Evolutionary conservation across 2,113 vertebrate genomes (phyloP), one percentile per base, ranked within the genome.

Genomic region (Oreochromis aureus): DNA sequence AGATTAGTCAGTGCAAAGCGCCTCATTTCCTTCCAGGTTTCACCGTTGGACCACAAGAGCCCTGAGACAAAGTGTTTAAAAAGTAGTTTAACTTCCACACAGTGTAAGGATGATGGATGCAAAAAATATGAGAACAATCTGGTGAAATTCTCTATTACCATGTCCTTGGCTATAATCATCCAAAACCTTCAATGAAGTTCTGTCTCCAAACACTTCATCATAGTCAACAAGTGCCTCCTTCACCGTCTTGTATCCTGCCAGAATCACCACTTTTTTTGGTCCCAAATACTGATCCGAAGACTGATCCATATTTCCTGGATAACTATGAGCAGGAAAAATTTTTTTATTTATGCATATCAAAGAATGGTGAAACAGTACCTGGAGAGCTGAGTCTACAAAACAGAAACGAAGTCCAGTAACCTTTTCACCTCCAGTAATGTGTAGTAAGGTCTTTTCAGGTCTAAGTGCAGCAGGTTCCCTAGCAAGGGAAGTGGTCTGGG

Each of bases 1-100:
- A 95, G 86, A 54, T 92, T 95, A 0, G 12, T 88, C 84, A 94
- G 10, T 12, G 83, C 24, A 12, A 95, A 94, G 41, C 89, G 91
- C 2, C 94, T 81, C 89, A 95, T 91, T 18, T 95, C 92, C 76
- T 58, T 94, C 93, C 94, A 95, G 0, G 81, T 80, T 1, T 94
- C 87, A 0, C 92, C 92, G 1, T 94, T 93, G 15, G 82, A 32
- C 86, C 88, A 93, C 2, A 84, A 1, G 36, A 94, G 32, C 3
- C 93, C 93, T 93, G 30, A 69, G 6, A n/a, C 6, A 10, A 46
- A 16, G 7, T 11, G 53, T 55, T 55, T n/a, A 10, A 39, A 39
- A 39, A 39, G 36, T 39, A 10, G 8, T 10, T 39, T 39, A 4
- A 39, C 36, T 39, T 39, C 36, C 9, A 10, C 36, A 39, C 3